Evolutionary conservation across 2,113 vertebrate genomes (phyloP).

Genomic region (Acrocephalus arundinaceus): DNA sequence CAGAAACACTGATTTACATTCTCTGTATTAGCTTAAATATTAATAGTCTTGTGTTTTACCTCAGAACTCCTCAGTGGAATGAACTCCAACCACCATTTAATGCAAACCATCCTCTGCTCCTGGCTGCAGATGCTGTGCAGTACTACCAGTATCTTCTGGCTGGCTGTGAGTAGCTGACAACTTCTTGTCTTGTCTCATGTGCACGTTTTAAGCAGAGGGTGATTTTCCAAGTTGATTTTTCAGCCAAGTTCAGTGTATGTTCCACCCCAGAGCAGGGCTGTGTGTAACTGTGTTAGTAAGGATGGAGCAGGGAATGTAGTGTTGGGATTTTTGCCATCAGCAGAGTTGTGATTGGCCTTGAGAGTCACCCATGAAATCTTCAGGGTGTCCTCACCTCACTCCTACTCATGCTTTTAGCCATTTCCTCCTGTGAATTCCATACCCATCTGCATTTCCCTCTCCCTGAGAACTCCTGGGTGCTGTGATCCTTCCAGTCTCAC

Average conservation of each 20-base stretch:
- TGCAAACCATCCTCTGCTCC: conserved; percentile 90
- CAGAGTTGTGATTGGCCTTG: neutral
- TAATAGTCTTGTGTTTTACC: conserved; percentile 75
- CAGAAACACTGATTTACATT: conserved; percentile 72
- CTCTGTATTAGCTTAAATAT: conserved; percentile 72
- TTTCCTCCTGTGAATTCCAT: neutral
- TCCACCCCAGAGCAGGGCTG: neutral
- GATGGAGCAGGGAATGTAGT: neutral
- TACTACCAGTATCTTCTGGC: conserved; percentile 91
- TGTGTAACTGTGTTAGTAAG: neutral
- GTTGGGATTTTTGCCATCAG: neutral
- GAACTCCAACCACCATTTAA: conserved; percentile 97
- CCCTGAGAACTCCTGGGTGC: neutral
- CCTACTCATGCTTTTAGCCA: neutral
- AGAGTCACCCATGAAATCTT: neutral
- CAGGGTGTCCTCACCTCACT: neutral
- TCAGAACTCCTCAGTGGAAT: conserved; percentile 97
- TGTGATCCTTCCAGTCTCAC: conserved; percentile 1
- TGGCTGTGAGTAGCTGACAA: conserved; percentile 82
- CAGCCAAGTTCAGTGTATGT: neutral
- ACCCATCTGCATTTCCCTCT: neutral
- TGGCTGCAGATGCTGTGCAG: conserved; percentile 93
- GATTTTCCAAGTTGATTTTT: conserved; percentile 15
- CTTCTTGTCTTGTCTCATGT: neutral
- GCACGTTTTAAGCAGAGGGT: neutral